phyloP scores from a whole-genome alignment of 2,797 vertebrate genomes.

The Champsocephalus gunnari region DNA sequence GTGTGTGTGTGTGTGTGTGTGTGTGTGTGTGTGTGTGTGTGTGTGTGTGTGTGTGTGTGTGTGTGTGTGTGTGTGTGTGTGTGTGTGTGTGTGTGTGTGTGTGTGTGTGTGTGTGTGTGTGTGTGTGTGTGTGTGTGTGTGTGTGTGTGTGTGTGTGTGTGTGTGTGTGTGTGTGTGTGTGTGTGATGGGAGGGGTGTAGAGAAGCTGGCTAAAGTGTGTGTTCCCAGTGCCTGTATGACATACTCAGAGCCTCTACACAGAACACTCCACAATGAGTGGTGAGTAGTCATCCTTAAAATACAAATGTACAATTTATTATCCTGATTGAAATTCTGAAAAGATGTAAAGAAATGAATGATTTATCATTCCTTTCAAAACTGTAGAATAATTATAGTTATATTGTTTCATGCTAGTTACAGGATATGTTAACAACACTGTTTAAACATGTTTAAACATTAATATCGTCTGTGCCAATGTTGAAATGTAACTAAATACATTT shows the following conservation, averaged over 20 bases:
- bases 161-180: fast-evolving
- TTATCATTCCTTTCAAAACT: not conserved
- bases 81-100: not conserved
- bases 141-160: not conserved
- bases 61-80: not conserved
- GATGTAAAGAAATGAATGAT: not conserved
- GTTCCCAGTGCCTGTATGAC: slow-evolving; percentile 25
- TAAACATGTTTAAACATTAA: not conserved
- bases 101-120: not conserved
- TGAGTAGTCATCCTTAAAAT: slow-evolving; percentile 44
- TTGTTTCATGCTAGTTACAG: not conserved
- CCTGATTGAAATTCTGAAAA: not conserved
- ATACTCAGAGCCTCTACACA: not conserved
- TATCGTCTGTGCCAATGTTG: not conserved
- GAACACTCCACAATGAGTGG: slow-evolving; percentile 63
- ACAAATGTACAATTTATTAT: not conserved
- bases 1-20: not conserved
- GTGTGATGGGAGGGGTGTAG: slow-evolving; percentile 54
- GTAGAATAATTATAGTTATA: not conserved
- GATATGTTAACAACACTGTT: not conserved
- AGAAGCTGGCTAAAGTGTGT: not conserved
- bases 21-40: not conserved
- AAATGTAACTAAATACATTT: too few relatives aligned
- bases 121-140: not conserved
- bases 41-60: not conserved